Evolutionary conservation across 2,888 invertebrate genomes (phyloP).

Genomic region (Callyntrura guangdongensis): DNA sequence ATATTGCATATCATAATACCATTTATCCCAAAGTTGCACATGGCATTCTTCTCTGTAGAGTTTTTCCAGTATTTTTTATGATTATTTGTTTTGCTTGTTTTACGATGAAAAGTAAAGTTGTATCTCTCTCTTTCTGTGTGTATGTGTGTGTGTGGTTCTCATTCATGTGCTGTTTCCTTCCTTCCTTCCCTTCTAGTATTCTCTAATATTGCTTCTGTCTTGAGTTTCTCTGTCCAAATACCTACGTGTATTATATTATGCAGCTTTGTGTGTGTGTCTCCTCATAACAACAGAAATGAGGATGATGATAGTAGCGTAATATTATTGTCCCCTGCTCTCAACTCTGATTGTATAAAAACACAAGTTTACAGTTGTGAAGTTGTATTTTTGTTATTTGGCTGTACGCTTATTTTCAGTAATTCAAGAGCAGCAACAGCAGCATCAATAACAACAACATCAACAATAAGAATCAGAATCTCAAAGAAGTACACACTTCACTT

Average conservation of each 20-base stretch:
- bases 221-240: neutral
- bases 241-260: too few relatives aligned
- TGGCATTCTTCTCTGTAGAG: neutral
- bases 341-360: neutral
- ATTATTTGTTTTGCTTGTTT: constrained; percentile 55
- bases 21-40: neutral
- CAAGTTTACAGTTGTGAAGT: neutral
- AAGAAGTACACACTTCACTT: constrained; percentile 45
- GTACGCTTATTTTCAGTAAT: constrained; percentile 46
- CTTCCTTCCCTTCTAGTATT: constrained; percentile 39
- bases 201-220: neutral
- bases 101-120: constrained; percentile 50
- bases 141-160: constrained; percentile 18
- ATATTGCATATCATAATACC: constrained; percentile 32
- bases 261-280: too few relatives aligned
- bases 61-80: constrained; percentile 47
- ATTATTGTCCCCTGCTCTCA: neutral
- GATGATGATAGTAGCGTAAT: constrained; percentile 10
- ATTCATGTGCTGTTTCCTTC: constrained; percentile 57
- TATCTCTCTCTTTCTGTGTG: constrained; percentile 5
- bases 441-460: constrained; percentile 8
- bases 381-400: constrained; percentile 18
- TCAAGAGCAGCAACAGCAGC: constrained; percentile 28
- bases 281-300: constrained; percentile 4
- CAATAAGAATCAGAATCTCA: constrained; percentile 39